Conservation (phyloP, 2,888 invertebrate species). For the Sinhomidia bicolor region DNA sequence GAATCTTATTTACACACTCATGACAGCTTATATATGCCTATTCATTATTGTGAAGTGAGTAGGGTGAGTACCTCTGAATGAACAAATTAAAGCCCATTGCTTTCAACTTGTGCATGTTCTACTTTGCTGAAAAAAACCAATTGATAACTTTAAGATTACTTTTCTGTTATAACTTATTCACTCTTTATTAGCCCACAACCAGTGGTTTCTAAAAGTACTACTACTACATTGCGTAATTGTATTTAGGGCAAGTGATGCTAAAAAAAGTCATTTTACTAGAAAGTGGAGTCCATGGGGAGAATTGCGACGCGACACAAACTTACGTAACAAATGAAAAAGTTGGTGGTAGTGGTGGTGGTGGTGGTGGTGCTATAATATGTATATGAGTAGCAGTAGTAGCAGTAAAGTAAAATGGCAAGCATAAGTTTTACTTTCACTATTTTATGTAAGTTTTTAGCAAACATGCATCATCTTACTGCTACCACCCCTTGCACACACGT, state of each 20-base stretch:
- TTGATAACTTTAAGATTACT: no score
- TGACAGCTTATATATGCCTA: no score
- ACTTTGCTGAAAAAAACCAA: background rate
- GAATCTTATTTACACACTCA: no score
- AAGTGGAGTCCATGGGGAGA: background rate
- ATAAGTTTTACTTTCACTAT: constrained; percentile 20
- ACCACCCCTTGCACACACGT: background rate
- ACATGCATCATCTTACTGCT: constrained; percentile 2
- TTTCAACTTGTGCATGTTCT: constrained; percentile 1
- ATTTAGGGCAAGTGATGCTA: background rate
- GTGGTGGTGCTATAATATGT: no score
- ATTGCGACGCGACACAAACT: background rate
- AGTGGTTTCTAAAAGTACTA: no score
- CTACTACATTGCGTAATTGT: no score
- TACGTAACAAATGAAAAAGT: background rate
- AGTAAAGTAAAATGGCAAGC: background rate
- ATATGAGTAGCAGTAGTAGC: background rate
- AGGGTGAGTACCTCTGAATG: no score
- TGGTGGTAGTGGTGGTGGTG: no score
- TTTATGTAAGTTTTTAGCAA: background rate
- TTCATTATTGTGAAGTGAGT: no score
- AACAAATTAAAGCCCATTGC: background rate
- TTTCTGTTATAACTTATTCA: background rate
- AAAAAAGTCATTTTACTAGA: background rate
- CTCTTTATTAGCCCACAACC: background rate